These are phyloP conservation scores for Linhomoeus sp. DNA, from an alignment of 2,888 invertebrate species.

Conservation along the genomic window DNA sequence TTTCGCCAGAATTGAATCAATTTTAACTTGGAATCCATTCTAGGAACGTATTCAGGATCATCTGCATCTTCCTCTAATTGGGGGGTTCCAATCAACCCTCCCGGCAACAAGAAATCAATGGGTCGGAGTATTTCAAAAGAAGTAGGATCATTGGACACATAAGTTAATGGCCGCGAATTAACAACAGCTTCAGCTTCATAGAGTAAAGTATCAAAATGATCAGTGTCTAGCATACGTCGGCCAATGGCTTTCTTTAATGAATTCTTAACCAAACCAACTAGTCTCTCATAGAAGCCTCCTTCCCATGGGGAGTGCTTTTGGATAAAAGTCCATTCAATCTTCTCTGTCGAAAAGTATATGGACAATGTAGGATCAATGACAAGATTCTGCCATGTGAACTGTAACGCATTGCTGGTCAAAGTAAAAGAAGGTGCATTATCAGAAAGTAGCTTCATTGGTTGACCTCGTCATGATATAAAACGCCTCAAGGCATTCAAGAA, in stretches of 20 bases:
- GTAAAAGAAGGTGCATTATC: constrained; percentile 5
- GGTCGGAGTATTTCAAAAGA: not conserved
- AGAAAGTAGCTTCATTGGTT: constrained; percentile 4
- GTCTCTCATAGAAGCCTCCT: constrained; percentile 6
- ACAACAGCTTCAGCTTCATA: constrained; percentile 5
- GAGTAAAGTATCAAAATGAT: constrained; percentile 4
- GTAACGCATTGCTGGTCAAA: too few relatives aligned
- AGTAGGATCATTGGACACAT: constrained; percentile 1
- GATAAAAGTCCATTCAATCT: constrained; percentile 7
- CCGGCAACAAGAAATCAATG: not conserved
- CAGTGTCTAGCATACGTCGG: not conserved
- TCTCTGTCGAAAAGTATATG: not conserved
- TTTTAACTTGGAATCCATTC: not conserved
- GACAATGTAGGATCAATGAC: not conserved
- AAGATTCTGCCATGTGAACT: too few relatives aligned
- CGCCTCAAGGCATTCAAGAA: constrained; percentile 7
- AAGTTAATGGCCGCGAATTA: constrained; percentile 7
- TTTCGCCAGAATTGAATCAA: not conserved
- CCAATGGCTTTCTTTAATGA: constrained; percentile 5
- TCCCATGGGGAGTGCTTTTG: constrained; percentile 5
- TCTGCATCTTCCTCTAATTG: not conserved
- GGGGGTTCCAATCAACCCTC: not conserved
- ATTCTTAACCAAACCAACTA: constrained; percentile 4
- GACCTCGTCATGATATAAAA: constrained; percentile 6
- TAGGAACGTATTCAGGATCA: not conserved